Evolutionary conservation across 2,113 vertebrate genomes (phyloP).

Genomic region (Periophthalmus modestus): DNA sequence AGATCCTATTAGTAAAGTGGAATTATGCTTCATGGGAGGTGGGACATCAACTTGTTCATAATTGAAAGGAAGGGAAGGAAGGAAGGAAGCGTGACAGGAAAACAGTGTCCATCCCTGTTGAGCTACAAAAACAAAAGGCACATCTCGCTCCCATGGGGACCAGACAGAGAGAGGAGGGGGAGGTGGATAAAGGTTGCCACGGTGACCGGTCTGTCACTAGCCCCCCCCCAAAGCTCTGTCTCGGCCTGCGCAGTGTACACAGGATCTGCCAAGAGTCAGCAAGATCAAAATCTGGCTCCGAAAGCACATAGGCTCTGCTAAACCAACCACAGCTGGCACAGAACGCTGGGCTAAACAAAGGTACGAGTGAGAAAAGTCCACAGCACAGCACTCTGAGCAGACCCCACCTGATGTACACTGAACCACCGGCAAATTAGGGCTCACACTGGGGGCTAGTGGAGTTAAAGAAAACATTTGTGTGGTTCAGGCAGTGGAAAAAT

Average conservation of each 20-base stretch:
- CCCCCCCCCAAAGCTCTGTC: conserved; percentile 32
- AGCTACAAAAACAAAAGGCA: conserved; percentile 43
- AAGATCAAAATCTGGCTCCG: conserved; percentile 63
- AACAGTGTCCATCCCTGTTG: conserved; percentile 34
- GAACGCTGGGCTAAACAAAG: conserved; percentile 42
- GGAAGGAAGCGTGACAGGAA: conserved; percentile 48
- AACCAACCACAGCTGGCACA: conserved; percentile 66
- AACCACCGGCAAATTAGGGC: neutral
- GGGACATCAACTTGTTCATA: conserved; percentile 45
- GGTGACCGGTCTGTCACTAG: conserved; percentile 38
- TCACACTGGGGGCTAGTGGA: conserved; percentile 8
- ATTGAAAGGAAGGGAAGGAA: conserved; percentile 55
- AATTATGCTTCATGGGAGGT: conserved; percentile 18
- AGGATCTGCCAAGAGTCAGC: conserved; percentile 67
- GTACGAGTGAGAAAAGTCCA: conserved; percentile 40
- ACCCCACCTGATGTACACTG: conserved; percentile 40
- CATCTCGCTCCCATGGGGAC: conserved; percentile 28
- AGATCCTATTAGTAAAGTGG: conserved; percentile 32
- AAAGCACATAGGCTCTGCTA: conserved; percentile 63
- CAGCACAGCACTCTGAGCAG: conserved; percentile 48
- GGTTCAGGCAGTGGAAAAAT: conserved; percentile 1
- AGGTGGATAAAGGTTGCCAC: conserved; percentile 33
- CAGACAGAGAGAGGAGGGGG: conserved; percentile 10
- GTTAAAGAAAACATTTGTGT: conserved; percentile 21
- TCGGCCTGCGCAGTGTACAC: conserved; percentile 52